A percentile compares a stretch with the other conserved stretches of the same genome.
Conservation (phyloP, 2,797 vertebrate genomes). For the Austrolebias charrua region DNA sequence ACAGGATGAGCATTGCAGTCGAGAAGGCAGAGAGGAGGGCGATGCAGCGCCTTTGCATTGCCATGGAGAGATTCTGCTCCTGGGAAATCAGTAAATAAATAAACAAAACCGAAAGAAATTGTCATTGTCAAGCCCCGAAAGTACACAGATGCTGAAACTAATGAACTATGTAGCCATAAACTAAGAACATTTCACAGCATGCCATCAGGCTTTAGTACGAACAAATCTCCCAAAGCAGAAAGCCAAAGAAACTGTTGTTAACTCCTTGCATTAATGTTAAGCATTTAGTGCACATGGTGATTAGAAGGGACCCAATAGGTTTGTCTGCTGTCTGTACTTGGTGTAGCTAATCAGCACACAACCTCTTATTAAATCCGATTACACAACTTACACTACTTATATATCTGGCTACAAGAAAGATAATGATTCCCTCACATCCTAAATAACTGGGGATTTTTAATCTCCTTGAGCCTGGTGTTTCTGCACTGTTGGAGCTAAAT, state of each 20-base stretch:
- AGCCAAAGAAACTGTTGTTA: slow-evolving; percentile 25
- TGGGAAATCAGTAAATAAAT: slow-evolving; percentile 70
- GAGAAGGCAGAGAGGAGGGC: slow-evolving; percentile 88
- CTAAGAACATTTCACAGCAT: slow-evolving; percentile 22
- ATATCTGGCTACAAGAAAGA: slow-evolving; percentile 25
- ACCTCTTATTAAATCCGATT: slow-evolving; percentile 36
- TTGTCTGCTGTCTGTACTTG: slow-evolving; percentile 25
- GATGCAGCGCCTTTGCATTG: slow-evolving; percentile 80
- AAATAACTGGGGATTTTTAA: slow-evolving; percentile 13
- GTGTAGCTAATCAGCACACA: slow-evolving; percentile 17
- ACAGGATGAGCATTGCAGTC: slow-evolving; percentile 93
- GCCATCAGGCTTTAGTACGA: slow-evolving; percentile 22
- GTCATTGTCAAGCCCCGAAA: slow-evolving; percentile 26
- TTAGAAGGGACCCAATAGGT: slow-evolving; percentile 29
- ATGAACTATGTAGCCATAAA: slow-evolving; percentile 33
- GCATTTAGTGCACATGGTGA: slow-evolving; percentile 26
- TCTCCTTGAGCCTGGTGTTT: slow-evolving; percentile 1
- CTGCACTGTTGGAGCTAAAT: slow-evolving; percentile 8
- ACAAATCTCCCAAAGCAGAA: slow-evolving; percentile 19
- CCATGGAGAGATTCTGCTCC: slow-evolving; percentile 81
- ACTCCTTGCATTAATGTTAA: slow-evolving; percentile 23
- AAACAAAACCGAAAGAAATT: slow-evolving; percentile 31
- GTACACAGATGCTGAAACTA: slow-evolving; percentile 23
- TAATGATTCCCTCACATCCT: slow-evolving; percentile 23
- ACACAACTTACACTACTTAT: slow-evolving; percentile 8